Conservation (phyloP, 2,113 vertebrate species). For the Mungos mungo region DNA sequence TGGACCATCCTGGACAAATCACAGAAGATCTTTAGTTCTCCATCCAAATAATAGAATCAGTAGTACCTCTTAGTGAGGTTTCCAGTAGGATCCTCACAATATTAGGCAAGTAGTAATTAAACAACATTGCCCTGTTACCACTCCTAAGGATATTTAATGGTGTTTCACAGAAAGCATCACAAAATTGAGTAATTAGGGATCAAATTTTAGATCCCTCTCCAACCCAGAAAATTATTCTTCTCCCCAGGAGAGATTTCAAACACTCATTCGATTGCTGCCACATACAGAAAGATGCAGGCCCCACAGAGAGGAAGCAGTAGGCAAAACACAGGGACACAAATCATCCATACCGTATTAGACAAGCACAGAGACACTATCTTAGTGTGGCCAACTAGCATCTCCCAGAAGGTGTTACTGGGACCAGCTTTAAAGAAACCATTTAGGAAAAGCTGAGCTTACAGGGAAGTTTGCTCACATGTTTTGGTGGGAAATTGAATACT, state of each 20-base stretch:
- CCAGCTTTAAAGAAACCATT: not conserved
- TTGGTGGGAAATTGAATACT: not conserved
- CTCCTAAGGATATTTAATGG: not conserved
- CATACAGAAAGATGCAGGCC: not conserved
- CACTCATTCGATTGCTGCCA: not conserved
- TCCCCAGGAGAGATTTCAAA: slow-evolving; percentile 30
- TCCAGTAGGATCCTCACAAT: not conserved
- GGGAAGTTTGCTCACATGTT: not conserved
- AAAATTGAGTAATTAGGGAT: slow-evolving; percentile 31
- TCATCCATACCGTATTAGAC: not conserved
- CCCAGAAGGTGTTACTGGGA: not conserved
- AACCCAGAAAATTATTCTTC: slow-evolving; percentile 3
- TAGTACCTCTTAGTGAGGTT: not conserved
- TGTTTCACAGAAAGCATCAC: slow-evolving; percentile 38
- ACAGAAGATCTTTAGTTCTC: not conserved
- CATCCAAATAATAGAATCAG: not conserved
- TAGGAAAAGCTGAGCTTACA: not conserved
- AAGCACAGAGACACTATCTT: not conserved
- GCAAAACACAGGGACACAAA: not conserved
- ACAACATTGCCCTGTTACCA: not conserved
- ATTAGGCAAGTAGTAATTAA: not conserved
- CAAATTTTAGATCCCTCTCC: not conserved
- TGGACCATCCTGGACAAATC: not conserved
- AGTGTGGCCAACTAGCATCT: not conserved
- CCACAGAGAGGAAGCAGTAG: not conserved